Evolutionary conservation across 2,113 vertebrate species (phyloP), one percentile per base, ranked within the genome.

Genomic region (Rhynchopsitta pachyrhyncha): DNA sequence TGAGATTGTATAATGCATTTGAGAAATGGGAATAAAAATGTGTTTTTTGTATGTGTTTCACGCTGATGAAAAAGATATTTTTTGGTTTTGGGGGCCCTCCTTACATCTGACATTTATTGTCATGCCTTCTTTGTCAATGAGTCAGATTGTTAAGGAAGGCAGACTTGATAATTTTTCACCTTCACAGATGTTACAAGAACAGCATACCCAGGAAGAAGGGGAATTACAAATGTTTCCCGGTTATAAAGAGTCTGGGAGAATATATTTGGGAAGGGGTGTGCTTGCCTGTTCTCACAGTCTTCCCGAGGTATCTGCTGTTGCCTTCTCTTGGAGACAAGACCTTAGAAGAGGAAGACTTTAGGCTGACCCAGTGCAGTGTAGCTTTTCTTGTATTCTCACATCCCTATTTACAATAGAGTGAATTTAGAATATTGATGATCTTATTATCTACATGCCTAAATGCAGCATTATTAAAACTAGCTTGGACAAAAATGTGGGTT

Each of bases 351-450:
- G 16, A 13, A 42, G 62, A 55, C 28, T 71, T 67, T 6, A 74
- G 60, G 28, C n/a, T 70, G 29, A 53, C 17, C 11, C 2, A 3
- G 2, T 11, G 16, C 2, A 3, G 3, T 13, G 18, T 15, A 55
- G 19, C 28, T 59, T 33, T 29, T 67, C 24, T 47, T 53, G 29
- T 15, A 15, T 68, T 79, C 55, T 86, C 60, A 15, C 17, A 35
- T 62, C 50, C 6, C 75, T 59, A 17, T 47, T 47, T 60, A 39
- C 41, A 86, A 14, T 4, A 42, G 2, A 3, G 6, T 11, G 14
- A 63, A 60, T 83, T 59, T 44, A 68, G 27, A 46, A 39, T 63
- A 59, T 28, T 53, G 35, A 46, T 73, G 14, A 52, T 41, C 55
- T 55, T 59, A 22, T 50, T 71, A 44, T 71, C 18, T 64, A 41